Base-by-base conservation (phyloP, 2,113 vertebrate species). In the Brachyistius frenatus region DNA sequence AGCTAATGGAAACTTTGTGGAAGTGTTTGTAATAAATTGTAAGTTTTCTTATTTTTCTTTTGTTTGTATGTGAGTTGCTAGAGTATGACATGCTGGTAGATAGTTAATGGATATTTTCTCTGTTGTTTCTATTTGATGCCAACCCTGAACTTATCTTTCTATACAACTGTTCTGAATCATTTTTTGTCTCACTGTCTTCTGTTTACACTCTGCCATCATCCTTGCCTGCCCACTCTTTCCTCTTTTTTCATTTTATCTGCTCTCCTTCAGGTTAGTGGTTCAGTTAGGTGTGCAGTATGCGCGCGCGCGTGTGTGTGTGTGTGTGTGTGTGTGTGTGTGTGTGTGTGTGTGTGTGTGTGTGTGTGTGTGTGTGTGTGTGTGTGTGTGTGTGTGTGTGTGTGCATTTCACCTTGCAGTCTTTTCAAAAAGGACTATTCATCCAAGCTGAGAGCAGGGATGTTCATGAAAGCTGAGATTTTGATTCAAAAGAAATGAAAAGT, bases 341-440 rank as follows among this genome's bases (percentile, higher is more conserved):
- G 23, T 23, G 23, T 23, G 23, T 23, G 23, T 23, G 23, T 23
- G 23, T 23, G 23, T 23, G 23, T 23, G 23, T 23, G 23, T 23
- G 23, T 23, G 23, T 23, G 23, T 23, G 23, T 23, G 23, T 23
- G 23, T 23, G 23, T 23, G 23, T 23, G 23, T 23, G 23, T 23
- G 23, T 23, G 23, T 23, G 23, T 23, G 23, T 23, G 23, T 23
- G 23, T 23, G 23, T 23, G 23, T 23, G 23, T 23, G 23, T 82
- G 61, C 63, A 78, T 83, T 91, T 90, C 80, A 89, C 86, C 87
- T 89, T 86, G 86, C 74, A 68, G 77, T 55, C 66, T 85, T 89
- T 92, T 87, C 72, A 81, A 76, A 86, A 78, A 58, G 35, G 8
- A 8, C 83, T 84, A 80, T 91, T 89, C 86, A 89, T 36, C 32